Evolutionary conservation across 2,113 vertebrate species (phyloP), one percentile per base, ranked within the genome.

Genomic region (Tragulus kanchil): DNA sequence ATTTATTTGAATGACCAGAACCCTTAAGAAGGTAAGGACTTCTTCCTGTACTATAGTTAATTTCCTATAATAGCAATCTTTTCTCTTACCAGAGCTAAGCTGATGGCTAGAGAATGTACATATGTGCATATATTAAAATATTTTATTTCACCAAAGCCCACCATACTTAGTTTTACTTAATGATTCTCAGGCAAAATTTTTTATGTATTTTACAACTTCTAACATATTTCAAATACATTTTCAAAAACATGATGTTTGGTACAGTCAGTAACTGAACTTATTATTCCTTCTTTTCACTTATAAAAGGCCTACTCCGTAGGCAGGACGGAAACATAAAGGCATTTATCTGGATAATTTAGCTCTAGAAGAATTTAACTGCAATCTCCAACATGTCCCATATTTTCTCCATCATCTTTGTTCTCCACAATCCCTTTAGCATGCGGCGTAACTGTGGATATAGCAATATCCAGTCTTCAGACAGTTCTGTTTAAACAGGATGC

Each of bases 1-100:
- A 10, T 92, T 69, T 82, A 78, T 81, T 64, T 86, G 16, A 90
- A 87, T 79, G 23, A 61, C 26, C 42, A 79, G 84, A 93, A 58
- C 2, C 8, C 65, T 94, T 92, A 92, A 73, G 15, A 79, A 79
- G 0, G 2, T 58, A 83, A 93, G 0, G 1, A 67, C 48, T 82
- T 50, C 10, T 8, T 85, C 48, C 26, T 59, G 3, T 61, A 17
- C 10, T 83, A 1, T 58, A 82, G 54, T 71, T 84, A 64, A 58
- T 75, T 96, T 93, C 25, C 4, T 90, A 8, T 45, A 67, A 89
- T 13, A 59, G 3, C 78, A 71, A 92, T 79, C 67, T 71, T 52
- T 2, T 73, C 3, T 85, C 36, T 73, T 28, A 21, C 7, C 54
- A 2, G 21, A 90, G 28, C 9, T 52, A 89, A 89, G 6, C 14